A percentile compares a stretch with the other conserved stretches of the same genome.
Evolutionary conservation across 2,888 invertebrate species (phyloP).

Genomic region (Synanthedon vespiformis): DNA sequence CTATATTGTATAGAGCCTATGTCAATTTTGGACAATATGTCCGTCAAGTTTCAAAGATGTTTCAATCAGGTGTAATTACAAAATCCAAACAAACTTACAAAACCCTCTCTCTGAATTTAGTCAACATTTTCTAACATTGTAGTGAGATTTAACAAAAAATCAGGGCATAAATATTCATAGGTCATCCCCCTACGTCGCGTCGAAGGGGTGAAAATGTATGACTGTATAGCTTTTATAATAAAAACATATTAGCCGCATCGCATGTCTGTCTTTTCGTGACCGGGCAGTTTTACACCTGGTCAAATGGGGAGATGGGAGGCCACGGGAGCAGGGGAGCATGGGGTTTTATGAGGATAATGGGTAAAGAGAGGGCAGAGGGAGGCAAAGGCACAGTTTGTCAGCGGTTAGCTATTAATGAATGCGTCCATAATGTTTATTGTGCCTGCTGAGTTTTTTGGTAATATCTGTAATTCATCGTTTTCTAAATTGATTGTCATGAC

Average conservation of each 20-base stretch:
- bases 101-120: no score
- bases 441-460: slow-evolving; percentile 44
- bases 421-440: slow-evolving; percentile 63
- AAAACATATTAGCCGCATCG: slow-evolving; percentile 68
- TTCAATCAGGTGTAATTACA: no score
- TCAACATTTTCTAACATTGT: no score
- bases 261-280: slow-evolving; percentile 68
- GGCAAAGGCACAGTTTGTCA: slow-evolving; percentile 56
- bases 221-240: slow-evolving; percentile 59
- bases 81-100: no score
- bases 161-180: slow-evolving; percentile 62
- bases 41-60: no score
- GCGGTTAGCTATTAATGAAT: slow-evolving; percentile 66
- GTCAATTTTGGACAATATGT: no score
- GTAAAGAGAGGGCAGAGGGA: slow-evolving; percentile 31
- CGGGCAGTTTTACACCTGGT: slow-evolving; percentile 68
- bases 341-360: slow-evolving; percentile 38
- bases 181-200: slow-evolving; percentile 39
- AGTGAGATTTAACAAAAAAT: slow-evolving; percentile 33
- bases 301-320: slow-evolving; percentile 30
- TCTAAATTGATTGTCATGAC: slow-evolving; percentile 45
- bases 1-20: no score
- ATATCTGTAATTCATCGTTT: slow-evolving; percentile 46
- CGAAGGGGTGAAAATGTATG: slow-evolving; percentile 34
- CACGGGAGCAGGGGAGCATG: slow-evolving; percentile 21